phyloP scores from a whole-genome alignment of 2,888 invertebrate genomes.

The Lordiphosa fenestrarum region DNA sequence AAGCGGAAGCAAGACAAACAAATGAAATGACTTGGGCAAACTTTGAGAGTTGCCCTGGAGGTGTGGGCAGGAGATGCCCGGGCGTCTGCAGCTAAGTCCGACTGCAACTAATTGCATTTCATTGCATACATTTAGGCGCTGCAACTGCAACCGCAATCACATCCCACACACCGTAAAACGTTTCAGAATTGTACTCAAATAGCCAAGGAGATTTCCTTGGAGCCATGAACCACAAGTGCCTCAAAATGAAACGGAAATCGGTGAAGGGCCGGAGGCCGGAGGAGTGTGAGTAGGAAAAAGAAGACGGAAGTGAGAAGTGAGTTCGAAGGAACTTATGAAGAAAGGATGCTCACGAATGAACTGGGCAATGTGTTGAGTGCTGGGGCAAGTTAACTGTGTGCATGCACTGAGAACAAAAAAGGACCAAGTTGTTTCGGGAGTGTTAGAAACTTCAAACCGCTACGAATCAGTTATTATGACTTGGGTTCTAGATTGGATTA shows the following conservation, averaged over 20 bases:
- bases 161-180: slow-evolving; percentile 66
- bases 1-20: slow-evolving; percentile 59
- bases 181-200: slow-evolving; percentile 67
- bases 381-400: slow-evolving; percentile 36
- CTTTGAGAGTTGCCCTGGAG: slow-evolving; percentile 13
- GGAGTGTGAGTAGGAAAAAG: slow-evolving; percentile 7
- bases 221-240: slow-evolving; percentile 43
- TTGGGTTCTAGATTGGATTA: too few relatives aligned
- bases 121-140: slow-evolving; percentile 67
- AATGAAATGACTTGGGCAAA: slow-evolving; percentile 61
- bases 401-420: slow-evolving; percentile 35
- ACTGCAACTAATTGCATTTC: slow-evolving; percentile 70
- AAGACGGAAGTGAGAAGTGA: slow-evolving; percentile 7
- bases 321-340: slow-evolving; percentile 10
- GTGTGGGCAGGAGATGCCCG: not conserved
- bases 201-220: slow-evolving; percentile 62
- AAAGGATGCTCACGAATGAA: slow-evolving; percentile 7
- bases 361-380: slow-evolving; percentile 9
- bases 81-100: slow-evolving; percentile 8
- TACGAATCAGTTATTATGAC: too few relatives aligned
- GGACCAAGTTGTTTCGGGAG: too few relatives aligned
- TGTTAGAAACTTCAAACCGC: too few relatives aligned
- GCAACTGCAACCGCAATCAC: slow-evolving; percentile 30
- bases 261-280: slow-evolving; percentile 8
- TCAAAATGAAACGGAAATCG: slow-evolving; percentile 25